phyloP scores from a whole-genome alignment of 2,888 invertebrate genomes.

The Vesta saturnalis region DNA sequence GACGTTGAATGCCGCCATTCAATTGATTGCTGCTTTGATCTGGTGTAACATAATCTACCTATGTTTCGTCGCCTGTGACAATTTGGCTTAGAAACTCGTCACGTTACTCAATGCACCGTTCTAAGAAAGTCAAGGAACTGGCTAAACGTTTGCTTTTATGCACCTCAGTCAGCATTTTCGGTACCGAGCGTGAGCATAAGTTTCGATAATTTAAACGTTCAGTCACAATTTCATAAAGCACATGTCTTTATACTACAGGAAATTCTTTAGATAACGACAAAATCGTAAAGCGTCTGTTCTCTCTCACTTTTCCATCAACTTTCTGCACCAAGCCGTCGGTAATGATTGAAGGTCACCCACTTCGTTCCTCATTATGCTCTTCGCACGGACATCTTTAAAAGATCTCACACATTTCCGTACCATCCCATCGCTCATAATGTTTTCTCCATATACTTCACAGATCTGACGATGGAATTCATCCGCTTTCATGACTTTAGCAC shows the following conservation, averaged over 20 bases:
- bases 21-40: constrained; percentile 4
- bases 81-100: not conserved
- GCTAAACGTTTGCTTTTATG: not conserved
- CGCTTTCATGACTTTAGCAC: constrained; percentile 35
- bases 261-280: constrained; percentile 27
- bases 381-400: constrained; percentile 29
- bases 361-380: too few relatives aligned
- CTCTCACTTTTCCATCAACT: too few relatives aligned
- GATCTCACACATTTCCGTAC: constrained; percentile 38
- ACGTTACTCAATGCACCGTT: too few relatives aligned
- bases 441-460: constrained; percentile 41
- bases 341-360: too few relatives aligned
- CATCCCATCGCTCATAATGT: constrained; percentile 42
- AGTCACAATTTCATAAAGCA: constrained; percentile 40
- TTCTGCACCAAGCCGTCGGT: too few relatives aligned
- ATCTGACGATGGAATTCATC: constrained; percentile 42
- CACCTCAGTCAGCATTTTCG: constrained; percentile 38
- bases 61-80: constrained; percentile 17
- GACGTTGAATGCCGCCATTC: not conserved
- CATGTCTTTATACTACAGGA: constrained; percentile 34
- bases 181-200: constrained; percentile 42
- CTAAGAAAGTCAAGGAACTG: constrained; percentile 38
- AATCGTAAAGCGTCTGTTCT: not conserved
- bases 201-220: constrained; percentile 37
- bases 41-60: constrained; percentile 27